These are phyloP conservation scores for Neoascia interrupta DNA, from an alignment of 2,888 invertebrate species.

Conservation along the genomic window DNA sequence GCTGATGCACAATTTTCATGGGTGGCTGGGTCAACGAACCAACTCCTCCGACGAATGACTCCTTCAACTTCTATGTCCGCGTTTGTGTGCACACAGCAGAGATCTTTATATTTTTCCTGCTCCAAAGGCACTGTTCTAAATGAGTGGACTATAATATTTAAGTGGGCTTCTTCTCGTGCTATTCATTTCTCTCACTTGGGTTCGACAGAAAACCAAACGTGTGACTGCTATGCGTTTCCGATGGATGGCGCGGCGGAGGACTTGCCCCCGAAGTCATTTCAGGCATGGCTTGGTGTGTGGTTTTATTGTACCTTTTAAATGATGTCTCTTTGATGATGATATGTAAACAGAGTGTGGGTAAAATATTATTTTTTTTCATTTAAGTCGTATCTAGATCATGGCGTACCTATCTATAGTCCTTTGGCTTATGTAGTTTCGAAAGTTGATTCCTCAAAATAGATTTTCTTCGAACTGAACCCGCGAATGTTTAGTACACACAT, in stretches of 20 bases:
- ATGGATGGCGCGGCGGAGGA: conserved; percentile 57
- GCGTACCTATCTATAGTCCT: conserved; percentile 8
- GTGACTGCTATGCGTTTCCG: conserved; percentile 42
- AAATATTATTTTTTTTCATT: conserved; percentile 13
- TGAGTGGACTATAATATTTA: conserved; percentile 55
- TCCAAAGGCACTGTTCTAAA: conserved; percentile 45
- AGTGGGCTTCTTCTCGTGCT: conserved; percentile 49
- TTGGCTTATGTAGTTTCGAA: conserved; percentile 29
- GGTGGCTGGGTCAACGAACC: conserved; percentile 61
- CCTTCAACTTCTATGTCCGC: conserved; percentile 15
- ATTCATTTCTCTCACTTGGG: conserved; percentile 53
- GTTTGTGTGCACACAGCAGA: not conserved
- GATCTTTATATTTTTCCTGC: conserved; percentile 19
- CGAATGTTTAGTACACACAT: not conserved
- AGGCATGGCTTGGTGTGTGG: conserved; percentile 9
- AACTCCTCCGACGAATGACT: conserved; percentile 34
- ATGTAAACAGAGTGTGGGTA: conserved; percentile 42
- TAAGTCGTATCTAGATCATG: not conserved
- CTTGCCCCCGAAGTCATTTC: conserved; percentile 44
- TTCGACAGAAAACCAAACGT: too few relatives aligned
- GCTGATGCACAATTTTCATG: conserved; percentile 52
- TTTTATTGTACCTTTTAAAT: conserved; percentile 34
- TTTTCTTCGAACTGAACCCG: not conserved
- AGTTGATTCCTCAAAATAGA: conserved; percentile 27
- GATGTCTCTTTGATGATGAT: conserved; percentile 33